These are phyloP conservation scores for Philotrypesis tridentata DNA, from an alignment of 1,140 invertebrate species.

Conservation along the genomic window DNA sequence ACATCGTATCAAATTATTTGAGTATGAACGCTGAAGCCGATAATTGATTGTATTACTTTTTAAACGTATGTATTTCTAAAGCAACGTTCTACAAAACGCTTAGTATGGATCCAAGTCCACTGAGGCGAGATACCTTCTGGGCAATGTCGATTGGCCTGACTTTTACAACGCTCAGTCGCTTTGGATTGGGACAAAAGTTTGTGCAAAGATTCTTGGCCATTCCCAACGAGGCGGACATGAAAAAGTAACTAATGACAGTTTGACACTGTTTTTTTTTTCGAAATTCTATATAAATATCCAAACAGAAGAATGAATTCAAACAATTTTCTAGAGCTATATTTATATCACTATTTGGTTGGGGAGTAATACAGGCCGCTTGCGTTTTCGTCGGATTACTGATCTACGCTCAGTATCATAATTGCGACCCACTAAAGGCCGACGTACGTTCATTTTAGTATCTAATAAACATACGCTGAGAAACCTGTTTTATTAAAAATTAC, in stretches of 20 bases:
- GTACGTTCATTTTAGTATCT: slow-evolving; percentile 41
- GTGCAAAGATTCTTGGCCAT: slow-evolving; percentile 77
- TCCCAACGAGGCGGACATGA: slow-evolving; percentile 23
- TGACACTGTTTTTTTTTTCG: not conserved
- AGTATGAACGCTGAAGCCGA: slow-evolving; percentile 51
- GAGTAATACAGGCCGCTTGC: slow-evolving; percentile 60
- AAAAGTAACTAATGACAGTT: slow-evolving; percentile 43
- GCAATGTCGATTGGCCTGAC: slow-evolving; percentile 76
- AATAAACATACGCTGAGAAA: no score
- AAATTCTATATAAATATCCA: slow-evolving; percentile 46
- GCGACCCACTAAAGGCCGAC: slow-evolving; percentile 75
- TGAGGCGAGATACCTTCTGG: slow-evolving; percentile 77
- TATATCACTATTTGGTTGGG: slow-evolving; percentile 65
- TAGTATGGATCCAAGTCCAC: slow-evolving; percentile 76
- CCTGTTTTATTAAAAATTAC: not conserved
- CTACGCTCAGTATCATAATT: slow-evolving; percentile 77
- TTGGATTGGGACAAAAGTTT: slow-evolving; percentile 79
- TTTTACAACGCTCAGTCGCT: slow-evolving; percentile 76
- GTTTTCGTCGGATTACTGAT: slow-evolving; percentile 75
- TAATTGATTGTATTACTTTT: not conserved
- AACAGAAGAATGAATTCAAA: slow-evolving; percentile 58
- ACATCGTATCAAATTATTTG: slow-evolving; percentile 63
- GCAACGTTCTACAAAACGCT: no score
- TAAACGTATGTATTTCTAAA: not conserved
- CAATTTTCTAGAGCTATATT: slow-evolving; percentile 58